These are phyloP conservation scores for Phengaris arion DNA, from an alignment of 2,888 invertebrate genomes.

Conservation along the genomic window DNA sequence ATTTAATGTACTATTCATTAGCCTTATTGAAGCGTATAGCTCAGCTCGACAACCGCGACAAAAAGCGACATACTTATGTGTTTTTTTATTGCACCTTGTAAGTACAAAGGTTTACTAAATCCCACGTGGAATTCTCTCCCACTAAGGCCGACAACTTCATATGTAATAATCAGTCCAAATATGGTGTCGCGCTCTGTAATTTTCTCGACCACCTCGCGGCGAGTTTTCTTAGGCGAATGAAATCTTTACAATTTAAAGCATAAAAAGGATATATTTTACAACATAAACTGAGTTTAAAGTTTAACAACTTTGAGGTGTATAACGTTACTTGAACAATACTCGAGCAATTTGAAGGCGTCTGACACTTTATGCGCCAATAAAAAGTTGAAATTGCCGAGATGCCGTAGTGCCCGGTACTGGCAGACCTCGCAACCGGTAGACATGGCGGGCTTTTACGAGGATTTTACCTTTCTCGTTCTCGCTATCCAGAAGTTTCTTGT, in stretches of 20 bases:
- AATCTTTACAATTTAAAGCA: not conserved
- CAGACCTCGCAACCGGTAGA: not conserved
- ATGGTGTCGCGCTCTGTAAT: no score
- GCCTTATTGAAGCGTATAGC: no score
- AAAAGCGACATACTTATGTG: no score
- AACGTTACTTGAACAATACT: not conserved
- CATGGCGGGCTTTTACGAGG: not conserved
- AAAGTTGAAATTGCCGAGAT: conserved; percentile 28
- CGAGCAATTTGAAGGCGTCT: not conserved
- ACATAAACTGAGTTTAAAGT: not conserved
- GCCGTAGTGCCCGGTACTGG: not conserved
- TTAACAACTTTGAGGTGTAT: not conserved
- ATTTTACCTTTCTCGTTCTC: not conserved
- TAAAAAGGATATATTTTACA: not conserved
- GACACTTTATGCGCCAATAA: conserved; percentile 30
- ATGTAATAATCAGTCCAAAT: no score
- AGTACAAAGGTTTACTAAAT: no score
- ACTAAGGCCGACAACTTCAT: no score
- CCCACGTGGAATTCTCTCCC: no score
- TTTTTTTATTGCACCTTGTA: no score
- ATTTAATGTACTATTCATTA: no score
- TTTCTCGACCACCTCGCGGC: no score
- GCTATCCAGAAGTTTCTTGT: not conserved
- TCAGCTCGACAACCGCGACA: no score
- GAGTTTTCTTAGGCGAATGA: no score